phyloP scores from a whole-genome alignment of 2,888 invertebrate species.

The Phragmatobia fuliginosa region DNA sequence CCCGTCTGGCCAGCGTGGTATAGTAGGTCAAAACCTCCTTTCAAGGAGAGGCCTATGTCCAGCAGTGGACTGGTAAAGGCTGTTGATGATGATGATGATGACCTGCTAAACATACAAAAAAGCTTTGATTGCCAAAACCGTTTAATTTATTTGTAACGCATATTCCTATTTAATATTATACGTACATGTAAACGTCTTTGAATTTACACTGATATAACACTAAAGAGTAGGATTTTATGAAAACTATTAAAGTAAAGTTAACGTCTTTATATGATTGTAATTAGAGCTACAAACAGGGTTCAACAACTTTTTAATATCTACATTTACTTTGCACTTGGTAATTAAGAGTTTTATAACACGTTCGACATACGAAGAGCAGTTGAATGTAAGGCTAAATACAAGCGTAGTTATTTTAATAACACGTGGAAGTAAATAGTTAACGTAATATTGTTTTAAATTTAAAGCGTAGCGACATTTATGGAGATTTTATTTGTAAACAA shows the following conservation, averaged over 20 bases:
- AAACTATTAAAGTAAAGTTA: conserved; percentile 16
- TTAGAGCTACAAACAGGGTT: conserved; percentile 19
- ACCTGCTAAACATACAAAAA: no score
- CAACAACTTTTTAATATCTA: conserved; percentile 28
- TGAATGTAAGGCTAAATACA: not conserved
- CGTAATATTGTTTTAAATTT: not conserved
- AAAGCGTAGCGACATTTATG: not conserved
- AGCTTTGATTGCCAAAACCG: no score
- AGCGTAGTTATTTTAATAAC: not conserved
- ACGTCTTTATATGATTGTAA: conserved; percentile 6
- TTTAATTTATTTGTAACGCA: not conserved
- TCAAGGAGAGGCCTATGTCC: no score
- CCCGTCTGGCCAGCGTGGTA: no score
- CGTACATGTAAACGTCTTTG: not conserved
- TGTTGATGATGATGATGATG: no score
- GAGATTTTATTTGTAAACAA: no score
- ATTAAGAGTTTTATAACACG: conserved; percentile 12
- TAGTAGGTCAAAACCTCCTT: no score
- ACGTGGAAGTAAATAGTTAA: not conserved
- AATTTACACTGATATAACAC: conserved; percentile 17
- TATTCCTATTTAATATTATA: not conserved
- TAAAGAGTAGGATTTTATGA: conserved; percentile 17
- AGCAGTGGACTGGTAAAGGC: no score
- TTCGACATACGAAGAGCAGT: conserved; percentile 14
- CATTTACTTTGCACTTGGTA: conserved; percentile 18